Conservation (phyloP, 2,888 invertebrate species). For the Phalangium opilio region DNA sequence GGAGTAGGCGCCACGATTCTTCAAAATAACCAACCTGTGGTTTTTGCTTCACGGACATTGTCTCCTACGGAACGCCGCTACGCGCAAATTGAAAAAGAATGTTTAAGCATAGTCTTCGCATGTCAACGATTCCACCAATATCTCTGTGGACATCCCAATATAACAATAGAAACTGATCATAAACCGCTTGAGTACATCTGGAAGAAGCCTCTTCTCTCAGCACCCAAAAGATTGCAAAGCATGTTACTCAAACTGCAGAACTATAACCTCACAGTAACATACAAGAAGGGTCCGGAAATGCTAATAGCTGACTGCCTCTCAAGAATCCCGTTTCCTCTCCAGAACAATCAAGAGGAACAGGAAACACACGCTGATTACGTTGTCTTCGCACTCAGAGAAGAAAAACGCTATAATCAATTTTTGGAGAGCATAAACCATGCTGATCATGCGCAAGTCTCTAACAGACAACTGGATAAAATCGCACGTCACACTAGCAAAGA, state of each 20-base stretch:
- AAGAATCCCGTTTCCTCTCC: conserved; percentile 6
- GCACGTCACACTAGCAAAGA: not conserved
- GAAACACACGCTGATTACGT: no score
- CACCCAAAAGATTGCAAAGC: conserved; percentile 28
- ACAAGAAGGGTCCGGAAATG: conserved; percentile 15
- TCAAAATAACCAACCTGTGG: no score
- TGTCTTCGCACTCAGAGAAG: no score
- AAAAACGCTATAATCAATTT: no score
- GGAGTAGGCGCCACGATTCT: conserved; percentile 26
- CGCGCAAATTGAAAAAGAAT: conserved; percentile 30
- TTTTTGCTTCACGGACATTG: conserved; percentile 25
- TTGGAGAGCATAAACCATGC: no score
- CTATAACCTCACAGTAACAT: conserved; percentile 1
- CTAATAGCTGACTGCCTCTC: conserved; percentile 18
- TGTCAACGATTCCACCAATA: conserved; percentile 27
- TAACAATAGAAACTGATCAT: conserved; percentile 28
- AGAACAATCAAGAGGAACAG: no score
- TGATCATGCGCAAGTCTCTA: no score
- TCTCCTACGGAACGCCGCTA: conserved; percentile 25
- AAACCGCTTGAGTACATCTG: conserved; percentile 27
- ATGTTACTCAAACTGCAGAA: conserved; percentile 22
- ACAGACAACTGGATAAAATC: conserved; percentile 1
- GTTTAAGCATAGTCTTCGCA: conserved; percentile 26
- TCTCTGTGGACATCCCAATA: conserved; percentile 24
- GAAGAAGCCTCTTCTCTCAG: conserved; percentile 25